Evolutionary conservation across 2,113 vertebrate genomes (phyloP).

Genomic region (Corythoichthys intestinalis): DNA sequence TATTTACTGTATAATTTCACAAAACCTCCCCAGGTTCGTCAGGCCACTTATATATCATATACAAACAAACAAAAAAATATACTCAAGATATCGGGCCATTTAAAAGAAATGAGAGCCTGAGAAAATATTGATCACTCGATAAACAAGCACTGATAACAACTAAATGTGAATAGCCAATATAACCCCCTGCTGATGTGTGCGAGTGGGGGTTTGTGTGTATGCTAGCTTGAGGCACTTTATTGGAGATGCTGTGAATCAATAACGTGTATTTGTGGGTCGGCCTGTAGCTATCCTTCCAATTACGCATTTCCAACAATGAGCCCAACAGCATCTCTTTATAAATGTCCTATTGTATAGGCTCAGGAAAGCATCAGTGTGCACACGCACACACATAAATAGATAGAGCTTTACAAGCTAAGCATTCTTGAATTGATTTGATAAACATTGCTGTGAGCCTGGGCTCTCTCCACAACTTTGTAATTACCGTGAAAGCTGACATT

Average conservation of each 20-base stretch:
- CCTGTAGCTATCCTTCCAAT: constrained; percentile 81
- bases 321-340: constrained; percentile 74
- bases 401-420: constrained; percentile 77
- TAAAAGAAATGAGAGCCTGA: constrained; percentile 68
- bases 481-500: constrained; percentile 56
- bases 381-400: constrained; percentile 50
- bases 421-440: constrained; percentile 87
- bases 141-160: constrained; percentile 55
- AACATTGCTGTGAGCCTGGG: constrained; percentile 77
- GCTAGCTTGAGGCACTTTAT: constrained; percentile 51
- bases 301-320: constrained; percentile 76
- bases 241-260: constrained; percentile 68
- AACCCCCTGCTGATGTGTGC: constrained; percentile 40
- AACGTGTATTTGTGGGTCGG: constrained; percentile 72
- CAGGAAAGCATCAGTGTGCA: constrained; percentile 54
- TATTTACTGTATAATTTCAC: not conserved
- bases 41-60: constrained; percentile 42
- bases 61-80: constrained; percentile 36
- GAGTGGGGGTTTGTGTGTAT: constrained; percentile 20
- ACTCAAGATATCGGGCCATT: constrained; percentile 69
- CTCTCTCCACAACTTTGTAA: constrained; percentile 61
- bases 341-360: constrained; percentile 77
- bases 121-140: constrained; percentile 67
- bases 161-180: constrained; percentile 42
- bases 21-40: no score